Conservation (phyloP, 53 echinoderm and acorn worm genomes). For the Mesocentrotus franciscanus region DNA sequence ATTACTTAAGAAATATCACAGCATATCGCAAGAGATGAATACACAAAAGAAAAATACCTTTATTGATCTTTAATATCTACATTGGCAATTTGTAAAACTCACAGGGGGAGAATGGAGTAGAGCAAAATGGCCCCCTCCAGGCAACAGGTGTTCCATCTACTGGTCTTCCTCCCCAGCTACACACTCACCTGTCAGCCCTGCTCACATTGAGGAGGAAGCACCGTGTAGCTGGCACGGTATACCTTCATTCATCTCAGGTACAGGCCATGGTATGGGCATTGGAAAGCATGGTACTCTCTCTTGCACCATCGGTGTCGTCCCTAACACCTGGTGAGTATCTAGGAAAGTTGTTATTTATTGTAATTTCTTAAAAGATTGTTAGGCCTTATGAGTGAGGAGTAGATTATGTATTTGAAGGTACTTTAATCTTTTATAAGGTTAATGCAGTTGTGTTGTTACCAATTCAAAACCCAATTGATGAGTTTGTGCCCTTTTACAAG, state of each 20-base stretch:
- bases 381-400: too few species aligned
- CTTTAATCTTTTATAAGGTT: too few species aligned
- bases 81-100: not conserved
- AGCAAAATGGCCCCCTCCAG: conserved; percentile 49
- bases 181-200: conserved; percentile 67
- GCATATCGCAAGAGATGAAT: too few species aligned
- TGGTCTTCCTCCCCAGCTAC: conserved; percentile 63
- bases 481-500: too few species aligned
- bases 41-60: too few species aligned
- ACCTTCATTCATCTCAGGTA: conserved; percentile 69
- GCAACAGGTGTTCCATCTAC: conserved; percentile 35
- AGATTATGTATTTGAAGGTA: too few species aligned
- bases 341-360: not conserved
- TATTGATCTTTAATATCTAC: too few species aligned
- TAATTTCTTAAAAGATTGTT: not conserved
- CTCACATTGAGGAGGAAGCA: conserved; percentile 67
- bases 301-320: conserved; percentile 1
- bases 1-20: too few species aligned
- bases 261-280: conserved; percentile 73
- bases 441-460: too few species aligned
- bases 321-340: conserved; percentile 36
- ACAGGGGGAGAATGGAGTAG: conserved; percentile 28
- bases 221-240: conserved; percentile 62
- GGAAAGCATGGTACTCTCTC: conserved; percentile 69
- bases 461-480: too few species aligned